These are phyloP conservation scores for Gallinago stenura DNA, from an alignment of 2,797 vertebrate species.

Conservation along the genomic window DNA sequence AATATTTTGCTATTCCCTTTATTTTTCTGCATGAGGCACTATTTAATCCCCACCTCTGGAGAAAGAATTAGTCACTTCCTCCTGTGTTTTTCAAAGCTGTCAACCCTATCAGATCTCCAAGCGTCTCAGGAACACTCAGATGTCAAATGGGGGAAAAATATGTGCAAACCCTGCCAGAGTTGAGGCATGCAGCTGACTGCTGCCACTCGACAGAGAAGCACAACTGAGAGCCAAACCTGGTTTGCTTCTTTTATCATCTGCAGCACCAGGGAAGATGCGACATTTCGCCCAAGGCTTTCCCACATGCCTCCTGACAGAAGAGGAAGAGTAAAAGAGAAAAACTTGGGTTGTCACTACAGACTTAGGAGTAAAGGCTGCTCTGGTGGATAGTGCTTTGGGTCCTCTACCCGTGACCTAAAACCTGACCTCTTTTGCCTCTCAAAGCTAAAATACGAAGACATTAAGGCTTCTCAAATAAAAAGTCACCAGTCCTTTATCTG, in stretches of 20 bases:
- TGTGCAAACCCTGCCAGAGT: background rate
- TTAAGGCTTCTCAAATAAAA: background rate
- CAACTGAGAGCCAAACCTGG: background rate
- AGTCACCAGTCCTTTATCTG: accelerated
- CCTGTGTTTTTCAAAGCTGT: background rate
- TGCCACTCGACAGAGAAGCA: background rate
- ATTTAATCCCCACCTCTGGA: background rate
- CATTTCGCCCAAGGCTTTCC: background rate
- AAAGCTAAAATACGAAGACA: background rate
- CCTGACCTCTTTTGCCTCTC: background rate
- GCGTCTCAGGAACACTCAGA: background rate
- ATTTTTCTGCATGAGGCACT: background rate
- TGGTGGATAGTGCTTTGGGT: background rate
- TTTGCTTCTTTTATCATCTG: background rate
- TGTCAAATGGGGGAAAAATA: conserved; percentile 12
- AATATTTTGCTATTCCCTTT: background rate
- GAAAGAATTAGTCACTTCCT: conserved; percentile 1
- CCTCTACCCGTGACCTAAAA: background rate
- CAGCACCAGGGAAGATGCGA: background rate
- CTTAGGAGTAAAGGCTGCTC: background rate
- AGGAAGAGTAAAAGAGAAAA: background rate
- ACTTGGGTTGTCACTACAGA: background rate
- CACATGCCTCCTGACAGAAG: background rate
- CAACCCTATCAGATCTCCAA: background rate
- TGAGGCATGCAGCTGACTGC: conserved; percentile 22